Evolutionary conservation across 2,888 invertebrate species (phyloP).

Genomic region (Lithophane ornitopus): DNA sequence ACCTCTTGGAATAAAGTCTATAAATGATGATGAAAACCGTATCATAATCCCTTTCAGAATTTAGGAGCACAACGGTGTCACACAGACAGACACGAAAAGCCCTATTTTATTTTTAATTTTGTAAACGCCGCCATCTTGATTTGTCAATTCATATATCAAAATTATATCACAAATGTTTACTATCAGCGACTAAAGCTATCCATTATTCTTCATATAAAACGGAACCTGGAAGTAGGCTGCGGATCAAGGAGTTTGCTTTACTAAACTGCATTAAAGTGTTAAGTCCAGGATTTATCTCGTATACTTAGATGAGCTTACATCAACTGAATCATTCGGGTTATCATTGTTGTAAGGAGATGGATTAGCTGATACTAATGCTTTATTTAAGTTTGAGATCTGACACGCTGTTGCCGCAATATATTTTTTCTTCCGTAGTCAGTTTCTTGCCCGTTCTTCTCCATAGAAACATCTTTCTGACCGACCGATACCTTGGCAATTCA

Average conservation of each 20-base stretch:
- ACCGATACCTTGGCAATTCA: no score
- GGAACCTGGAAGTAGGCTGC: constrained; percentile 9
- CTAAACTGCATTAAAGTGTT: constrained; percentile 21
- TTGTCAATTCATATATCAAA: not conserved
- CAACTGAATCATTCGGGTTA: constrained; percentile 42
- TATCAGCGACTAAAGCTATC: not conserved
- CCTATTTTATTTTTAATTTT: no score
- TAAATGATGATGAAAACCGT: no score
- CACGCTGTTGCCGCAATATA: not conserved
- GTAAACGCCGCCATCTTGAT: not conserved
- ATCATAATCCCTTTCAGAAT: no score
- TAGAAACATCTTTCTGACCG: no score
- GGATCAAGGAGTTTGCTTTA: constrained; percentile 16
- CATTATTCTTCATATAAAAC: not conserved
- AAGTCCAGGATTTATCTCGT: constrained; percentile 17
- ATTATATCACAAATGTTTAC: not conserved
- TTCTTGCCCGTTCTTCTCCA: no score
- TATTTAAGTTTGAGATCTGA: constrained; percentile 8
- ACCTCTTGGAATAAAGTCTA: no score
- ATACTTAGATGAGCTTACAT: constrained; percentile 1
- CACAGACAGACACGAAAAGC: no score
- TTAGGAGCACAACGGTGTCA: no score
- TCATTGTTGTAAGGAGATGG: constrained; percentile 24
- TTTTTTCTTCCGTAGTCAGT: not conserved
- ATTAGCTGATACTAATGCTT: constrained; percentile 20